phyloP scores from a whole-genome alignment of 2,797 vertebrate species.

The Propithecus deckenii region DNA sequence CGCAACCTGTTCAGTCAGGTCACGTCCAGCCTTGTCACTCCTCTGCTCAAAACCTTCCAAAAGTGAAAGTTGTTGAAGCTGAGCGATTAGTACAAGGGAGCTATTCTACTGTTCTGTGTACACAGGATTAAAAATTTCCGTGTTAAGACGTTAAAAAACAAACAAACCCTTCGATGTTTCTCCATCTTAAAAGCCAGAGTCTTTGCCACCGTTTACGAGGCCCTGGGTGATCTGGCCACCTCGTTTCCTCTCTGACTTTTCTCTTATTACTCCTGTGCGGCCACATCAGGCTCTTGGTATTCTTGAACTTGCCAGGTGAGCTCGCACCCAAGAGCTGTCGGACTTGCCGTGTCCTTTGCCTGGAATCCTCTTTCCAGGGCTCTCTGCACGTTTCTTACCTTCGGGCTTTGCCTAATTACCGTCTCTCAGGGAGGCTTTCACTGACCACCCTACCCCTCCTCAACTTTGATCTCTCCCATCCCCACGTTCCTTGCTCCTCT shows the following conservation, averaged over 20 bases:
- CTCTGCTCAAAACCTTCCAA: not conserved
- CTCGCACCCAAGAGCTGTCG: not conserved
- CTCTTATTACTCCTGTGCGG: not conserved
- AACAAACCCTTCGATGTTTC: not conserved
- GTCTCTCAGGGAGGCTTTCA: not conserved
- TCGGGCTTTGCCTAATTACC: not conserved
- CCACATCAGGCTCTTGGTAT: not conserved
- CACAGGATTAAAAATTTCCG: not conserved
- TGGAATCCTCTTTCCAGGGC: not conserved
- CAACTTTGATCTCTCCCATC: not conserved
- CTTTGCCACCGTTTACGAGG: not conserved
- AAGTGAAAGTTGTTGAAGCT: constrained; percentile 3
- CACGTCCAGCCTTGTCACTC: not conserved
- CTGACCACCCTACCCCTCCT: accelerated
- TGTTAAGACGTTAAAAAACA: not conserved
- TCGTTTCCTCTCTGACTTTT: not conserved
- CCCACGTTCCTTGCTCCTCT: not conserved
- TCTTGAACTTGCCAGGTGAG: not conserved
- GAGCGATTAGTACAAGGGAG: not conserved
- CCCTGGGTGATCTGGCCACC: not conserved
- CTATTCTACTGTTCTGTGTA: not conserved
- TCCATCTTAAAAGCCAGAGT: not conserved
- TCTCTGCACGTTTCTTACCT: not conserved
- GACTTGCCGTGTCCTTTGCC: not conserved
- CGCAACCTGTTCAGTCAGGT: not conserved